phyloP scores from a whole-genome alignment of 2,113 vertebrate species.

The Bucco capensis region DNA sequence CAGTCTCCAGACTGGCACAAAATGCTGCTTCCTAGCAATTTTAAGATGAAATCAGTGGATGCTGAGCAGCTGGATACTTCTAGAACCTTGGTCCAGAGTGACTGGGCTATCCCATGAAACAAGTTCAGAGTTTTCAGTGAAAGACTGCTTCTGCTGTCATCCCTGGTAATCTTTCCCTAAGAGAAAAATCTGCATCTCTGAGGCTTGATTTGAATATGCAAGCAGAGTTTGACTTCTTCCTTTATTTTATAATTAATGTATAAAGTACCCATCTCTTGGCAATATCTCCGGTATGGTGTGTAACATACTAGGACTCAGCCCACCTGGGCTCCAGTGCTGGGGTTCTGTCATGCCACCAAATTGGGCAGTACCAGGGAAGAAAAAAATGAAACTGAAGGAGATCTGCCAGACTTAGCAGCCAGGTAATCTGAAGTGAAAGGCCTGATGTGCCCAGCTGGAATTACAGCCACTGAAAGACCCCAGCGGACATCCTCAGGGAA shows the following conservation, averaged over 20 bases:
- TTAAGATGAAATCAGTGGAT: not conserved
- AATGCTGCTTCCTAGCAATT: not conserved
- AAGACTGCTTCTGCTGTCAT: not conserved
- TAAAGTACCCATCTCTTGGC: not conserved
- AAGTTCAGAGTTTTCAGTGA: not conserved
- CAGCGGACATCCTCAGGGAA: conserved; percentile 8
- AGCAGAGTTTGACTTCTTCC: conserved; percentile 4
- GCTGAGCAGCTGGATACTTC: not conserved
- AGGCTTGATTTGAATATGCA: conserved; percentile 27
- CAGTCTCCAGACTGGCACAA: not conserved
- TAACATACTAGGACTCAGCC: not conserved
- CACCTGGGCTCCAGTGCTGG: not conserved
- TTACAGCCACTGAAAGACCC: not conserved
- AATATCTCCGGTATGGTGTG: not conserved
- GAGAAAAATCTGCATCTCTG: conserved; percentile 11
- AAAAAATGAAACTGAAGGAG: not conserved
- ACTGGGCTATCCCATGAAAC: not conserved
- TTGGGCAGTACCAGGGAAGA: not conserved
- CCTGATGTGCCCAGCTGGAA: not conserved
- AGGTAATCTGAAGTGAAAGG: conserved; percentile 10
- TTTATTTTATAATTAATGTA: conserved; percentile 20
- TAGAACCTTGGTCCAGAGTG: not conserved
- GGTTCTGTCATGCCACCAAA: not conserved
- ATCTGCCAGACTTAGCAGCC: not conserved
- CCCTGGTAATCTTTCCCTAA: not conserved